These are phyloP conservation scores for Notocelia uddmanniana DNA, from an alignment of 2,888 invertebrate genomes.

Conservation along the genomic window DNA sequence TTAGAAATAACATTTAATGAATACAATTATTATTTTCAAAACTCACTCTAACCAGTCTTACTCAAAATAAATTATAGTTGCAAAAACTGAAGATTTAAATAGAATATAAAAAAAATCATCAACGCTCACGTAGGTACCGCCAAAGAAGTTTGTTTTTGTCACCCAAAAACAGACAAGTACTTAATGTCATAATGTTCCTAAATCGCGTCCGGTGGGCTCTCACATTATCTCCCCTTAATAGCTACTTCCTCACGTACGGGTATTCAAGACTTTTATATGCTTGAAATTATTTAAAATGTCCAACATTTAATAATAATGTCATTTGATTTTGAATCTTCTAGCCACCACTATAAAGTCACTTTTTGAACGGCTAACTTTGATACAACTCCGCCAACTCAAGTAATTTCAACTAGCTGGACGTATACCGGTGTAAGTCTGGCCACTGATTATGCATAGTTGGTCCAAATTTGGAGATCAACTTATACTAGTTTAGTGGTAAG, in stretches of 20 bases:
- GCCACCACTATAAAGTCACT: neutral
- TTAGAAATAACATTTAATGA: too few species aligned
- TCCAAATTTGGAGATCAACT: neutral
- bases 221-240: constrained; percentile 25
- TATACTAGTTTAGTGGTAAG: neutral
- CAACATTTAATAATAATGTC: neutral
- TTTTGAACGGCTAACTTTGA: neutral
- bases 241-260: constrained; percentile 22
- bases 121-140: neutral
- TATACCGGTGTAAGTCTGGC: neutral
- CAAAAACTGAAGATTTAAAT: too few species aligned
- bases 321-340: neutral
- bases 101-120: too few species aligned
- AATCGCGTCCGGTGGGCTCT: constrained; percentile 34
- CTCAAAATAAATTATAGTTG: too few species aligned
- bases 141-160: constrained; percentile 3
- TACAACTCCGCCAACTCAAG: neutral
- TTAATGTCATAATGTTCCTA: constrained; percentile 24
- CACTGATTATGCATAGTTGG: neutral
- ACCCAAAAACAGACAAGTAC: constrained; percentile 20
- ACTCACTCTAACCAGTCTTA: too few species aligned
- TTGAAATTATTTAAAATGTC: neutral
- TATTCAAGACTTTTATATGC: neutral
- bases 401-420: neutral
- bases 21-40: too few species aligned